These are phyloP conservation scores for Sebastes fasciatus DNA, from an alignment of 2,113 vertebrate species.

Conservation along the genomic window DNA sequence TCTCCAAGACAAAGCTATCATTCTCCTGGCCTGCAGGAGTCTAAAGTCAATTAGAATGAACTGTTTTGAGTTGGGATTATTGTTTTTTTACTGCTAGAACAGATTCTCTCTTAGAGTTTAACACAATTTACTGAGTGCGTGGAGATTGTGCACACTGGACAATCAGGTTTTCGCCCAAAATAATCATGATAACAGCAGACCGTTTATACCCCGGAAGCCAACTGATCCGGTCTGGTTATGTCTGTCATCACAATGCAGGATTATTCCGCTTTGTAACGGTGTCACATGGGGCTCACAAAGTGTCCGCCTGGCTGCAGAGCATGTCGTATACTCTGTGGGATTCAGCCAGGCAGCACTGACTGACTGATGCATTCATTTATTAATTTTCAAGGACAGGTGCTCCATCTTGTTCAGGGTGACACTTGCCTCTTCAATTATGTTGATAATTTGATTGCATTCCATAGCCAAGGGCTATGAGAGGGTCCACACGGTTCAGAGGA, in stretches of 20 bases:
- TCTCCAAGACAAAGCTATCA: too few species aligned
- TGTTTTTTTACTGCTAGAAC: not conserved
- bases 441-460: constrained; percentile 65
- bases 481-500: constrained; percentile 24
- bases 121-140: not conserved
- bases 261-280: constrained; percentile 53
- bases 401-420: constrained; percentile 65
- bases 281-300: constrained; percentile 55
- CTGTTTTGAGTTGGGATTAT: too few species aligned
- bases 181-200: not conserved
- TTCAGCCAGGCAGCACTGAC: constrained; percentile 6
- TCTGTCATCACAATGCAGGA: constrained; percentile 59
- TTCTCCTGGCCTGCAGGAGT: too few species aligned
- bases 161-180: not conserved
- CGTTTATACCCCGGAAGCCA: constrained; percentile 57
- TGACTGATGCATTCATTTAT: constrained; percentile 62
- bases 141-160: not conserved
- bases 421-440: constrained; percentile 56
- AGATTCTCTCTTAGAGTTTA: not conserved
- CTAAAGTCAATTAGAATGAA: too few species aligned
- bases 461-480: constrained; percentile 18
- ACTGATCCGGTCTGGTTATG: constrained; percentile 41
- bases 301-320: constrained; percentile 16
- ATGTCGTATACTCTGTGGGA: not conserved
- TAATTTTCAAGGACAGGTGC: constrained; percentile 73